Evolutionary conservation across 2,797 vertebrate species (phyloP), one percentile per base, ranked within the genome.

Genomic region (Phalloptychus januarius): DNA sequence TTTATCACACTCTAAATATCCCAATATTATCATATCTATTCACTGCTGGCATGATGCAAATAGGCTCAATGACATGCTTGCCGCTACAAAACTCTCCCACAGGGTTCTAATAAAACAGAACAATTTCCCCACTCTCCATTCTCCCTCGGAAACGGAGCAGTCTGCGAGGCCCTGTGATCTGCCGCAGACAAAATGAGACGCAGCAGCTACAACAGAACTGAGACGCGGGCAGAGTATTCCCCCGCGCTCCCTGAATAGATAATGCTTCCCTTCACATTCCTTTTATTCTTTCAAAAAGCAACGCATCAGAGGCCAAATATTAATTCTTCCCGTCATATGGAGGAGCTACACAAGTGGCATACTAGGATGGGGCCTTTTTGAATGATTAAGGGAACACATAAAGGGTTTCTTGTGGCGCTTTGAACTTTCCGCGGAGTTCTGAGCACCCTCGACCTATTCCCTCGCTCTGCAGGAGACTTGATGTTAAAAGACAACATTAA

Each of bases 261-360:
- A 95, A 96, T 95, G 95, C 94, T 93, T 94, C 89, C 93, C 92
- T 95, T 95, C 93, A 93, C 94, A 88, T 94, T 94, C 94, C 94
- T 95, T 70, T 95, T 96, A 95, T 96, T 95, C 94, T 93, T 95
- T 95, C 93, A 96, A 95, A 96, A 70, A 96, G 94, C 93, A 95
- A 95, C 94, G 95, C 95, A 96, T 96, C 95, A 95, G 95, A 96
- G 94, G 95, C 93, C 95, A 95, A 94, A 96, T 95, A 96, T 95
- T 95, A 95, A 96, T 96, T 95, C 94, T 94, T 90, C 89, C 91
- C 93, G 91, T 95, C 94, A 94, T 88, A 94, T 85, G 85, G 91
- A 91, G 90, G 87, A 88, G 92, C 94, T 90, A 94, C 91, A 93
- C 94, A 92, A 94, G 91, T 93, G 88, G 95, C 94, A 94, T 95